Percentiles rank a stretch among this genome's conserved stretches.
These are phyloP conservation scores for Crocuta crocuta DNA, from an alignment of 2,113 vertebrate species.

Conservation along the genomic window DNA sequence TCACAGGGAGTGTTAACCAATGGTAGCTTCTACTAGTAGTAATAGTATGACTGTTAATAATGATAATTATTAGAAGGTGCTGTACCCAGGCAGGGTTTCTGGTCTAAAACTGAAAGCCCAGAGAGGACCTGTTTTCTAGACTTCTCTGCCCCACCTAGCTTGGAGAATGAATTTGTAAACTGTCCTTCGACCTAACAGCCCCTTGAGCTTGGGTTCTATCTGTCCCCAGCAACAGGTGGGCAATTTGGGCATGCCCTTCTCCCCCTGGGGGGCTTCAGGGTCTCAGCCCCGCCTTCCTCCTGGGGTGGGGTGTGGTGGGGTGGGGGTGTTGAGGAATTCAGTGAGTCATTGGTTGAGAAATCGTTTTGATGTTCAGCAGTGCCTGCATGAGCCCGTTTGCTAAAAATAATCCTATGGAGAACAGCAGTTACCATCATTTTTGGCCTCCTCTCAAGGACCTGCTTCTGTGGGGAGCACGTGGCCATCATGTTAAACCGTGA, in stretches of 20 bases:
- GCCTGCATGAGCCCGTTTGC: slow-evolving; percentile 16
- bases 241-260: rapidly evolving
- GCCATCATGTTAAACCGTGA: rapidly evolving
- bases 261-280: neutral
- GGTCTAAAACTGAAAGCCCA: neutral
- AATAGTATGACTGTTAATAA: neutral
- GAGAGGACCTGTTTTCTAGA: neutral
- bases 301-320: neutral
- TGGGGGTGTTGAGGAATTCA: neutral
- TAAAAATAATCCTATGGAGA: slow-evolving; percentile 55
- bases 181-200: neutral
- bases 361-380: neutral
- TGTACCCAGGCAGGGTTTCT: rapidly evolving
- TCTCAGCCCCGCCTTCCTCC: neutral
- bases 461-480: rapidly evolving
- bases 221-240: neutral
- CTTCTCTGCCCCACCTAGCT: rapidly evolving
- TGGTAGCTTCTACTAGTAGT: neutral
- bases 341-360: slow-evolving; percentile 60
- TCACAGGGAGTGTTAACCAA: rapidly evolving
- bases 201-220: neutral
- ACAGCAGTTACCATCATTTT: rapidly evolving
- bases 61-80: neutral
- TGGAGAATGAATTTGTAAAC: neutral
- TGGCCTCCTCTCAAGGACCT: neutral